These are phyloP conservation scores for Drosophila bunnanda DNA, from an alignment of 2,888 invertebrate genomes.

Conservation along the genomic window DNA sequence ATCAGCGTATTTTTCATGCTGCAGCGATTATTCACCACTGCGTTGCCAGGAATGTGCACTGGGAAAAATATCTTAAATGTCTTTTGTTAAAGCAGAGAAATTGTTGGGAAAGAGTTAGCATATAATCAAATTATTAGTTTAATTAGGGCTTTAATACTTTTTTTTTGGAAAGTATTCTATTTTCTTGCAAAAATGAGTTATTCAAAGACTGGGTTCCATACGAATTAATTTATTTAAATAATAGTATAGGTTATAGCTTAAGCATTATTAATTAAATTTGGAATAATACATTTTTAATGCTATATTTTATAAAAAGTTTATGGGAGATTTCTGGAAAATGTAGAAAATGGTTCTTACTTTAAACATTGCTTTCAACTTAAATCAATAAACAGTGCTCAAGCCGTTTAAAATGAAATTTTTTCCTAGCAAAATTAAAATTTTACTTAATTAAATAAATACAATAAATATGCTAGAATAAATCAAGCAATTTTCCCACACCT, in stretches of 20 bases:
- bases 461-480: neutral
- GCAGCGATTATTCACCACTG: slow-evolving; percentile 74
- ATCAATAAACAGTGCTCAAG: neutral
- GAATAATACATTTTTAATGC: neutral
- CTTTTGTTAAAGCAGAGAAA: neutral
- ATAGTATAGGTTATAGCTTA: neutral
- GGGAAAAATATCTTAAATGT: slow-evolving; percentile 30
- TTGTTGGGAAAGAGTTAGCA: neutral
- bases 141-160: neutral
- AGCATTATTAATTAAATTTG: neutral
- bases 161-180: no score
- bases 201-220: neutral
- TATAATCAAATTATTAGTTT: fast-evolving
- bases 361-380: no score
- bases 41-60: slow-evolving; percentile 47
- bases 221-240: neutral
- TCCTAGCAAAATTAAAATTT: neutral
- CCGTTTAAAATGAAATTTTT: neutral
- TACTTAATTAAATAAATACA: neutral
- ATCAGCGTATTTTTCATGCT: slow-evolving; percentile 80
- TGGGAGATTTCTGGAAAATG: no score
- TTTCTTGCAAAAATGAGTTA: no score
- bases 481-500: neutral
- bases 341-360: no score
- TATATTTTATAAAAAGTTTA: no score